Base-by-base conservation (phyloP, 2,113 vertebrate species). In the Lophura nycthemera region DNA sequence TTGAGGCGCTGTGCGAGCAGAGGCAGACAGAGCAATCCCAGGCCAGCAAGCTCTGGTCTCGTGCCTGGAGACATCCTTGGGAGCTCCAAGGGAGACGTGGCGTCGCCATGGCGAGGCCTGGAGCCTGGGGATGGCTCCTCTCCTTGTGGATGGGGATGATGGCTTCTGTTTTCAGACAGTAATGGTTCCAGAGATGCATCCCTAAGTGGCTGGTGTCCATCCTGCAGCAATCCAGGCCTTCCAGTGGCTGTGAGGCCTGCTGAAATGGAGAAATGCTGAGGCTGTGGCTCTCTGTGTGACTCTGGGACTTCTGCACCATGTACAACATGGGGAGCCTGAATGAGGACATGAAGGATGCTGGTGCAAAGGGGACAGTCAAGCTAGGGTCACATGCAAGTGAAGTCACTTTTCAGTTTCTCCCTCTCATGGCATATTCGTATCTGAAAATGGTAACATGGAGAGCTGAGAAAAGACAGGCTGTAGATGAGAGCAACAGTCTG, bases 51-150 rank as follows among this genome's bases (percentile, higher is more conserved):
- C 4, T 64, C 59, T 86, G 48, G 57, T 67, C 40, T 89, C 48
- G 1, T 43, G 84, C 29, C 66, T 76, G 47, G 15, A 72, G 66
- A 24, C 19, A 11, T 82, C 25, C 38, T 70, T 81, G 77, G 65
- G 43, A 90, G 60, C 27, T 42, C 47, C 25, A 61, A 30, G 57
- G 29, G 78, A 47, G 54, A 79, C 0, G 0, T 3, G 3, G 13
- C 24, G 38, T 1, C 2, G 36, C 29, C 25, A 8, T 0, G 0
- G 24, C 7, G 42, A 71, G 45, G 30, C 0, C 1, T 67, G 52
- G 48, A 57, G 59, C 13, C 17, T 36, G 0, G 3, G 3, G 6
- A 84, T 32, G 57, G 29, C 15, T 78, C 40, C 4, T 66, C 7
- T 42, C n/a, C 71, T 56, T 18, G 21, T 27, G 20, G 21, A 19